phyloP scores from a whole-genome alignment of 1,140 invertebrate species.

The Parasteatoda tepidariorum region DNA sequence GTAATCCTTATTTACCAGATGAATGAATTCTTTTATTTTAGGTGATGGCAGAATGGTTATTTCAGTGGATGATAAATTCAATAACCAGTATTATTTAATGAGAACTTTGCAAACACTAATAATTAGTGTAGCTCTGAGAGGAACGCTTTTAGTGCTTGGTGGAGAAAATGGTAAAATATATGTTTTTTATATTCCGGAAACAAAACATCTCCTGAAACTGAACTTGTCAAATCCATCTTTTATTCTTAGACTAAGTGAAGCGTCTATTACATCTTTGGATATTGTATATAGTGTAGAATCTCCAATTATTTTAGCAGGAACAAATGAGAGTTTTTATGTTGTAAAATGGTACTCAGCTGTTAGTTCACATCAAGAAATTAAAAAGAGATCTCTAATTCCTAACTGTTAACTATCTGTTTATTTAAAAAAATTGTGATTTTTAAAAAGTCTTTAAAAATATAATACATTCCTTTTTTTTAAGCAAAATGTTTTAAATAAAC shows the following conservation, averaged over 20 bases:
- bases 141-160: slow-evolving; percentile 37
- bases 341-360: slow-evolving; percentile 3
- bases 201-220: neutral
- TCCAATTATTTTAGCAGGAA: slow-evolving; percentile 7
- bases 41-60: slow-evolving; percentile 35
- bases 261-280: slow-evolving; percentile 30
- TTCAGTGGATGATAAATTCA: neutral
- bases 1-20: too few species aligned
- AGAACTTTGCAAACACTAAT: neutral
- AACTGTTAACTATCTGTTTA: too few species aligned
- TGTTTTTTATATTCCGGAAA: slow-evolving; percentile 24
- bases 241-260: slow-evolving; percentile 22
- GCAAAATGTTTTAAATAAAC: too few species aligned
- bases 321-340: slow-evolving; percentile 15
- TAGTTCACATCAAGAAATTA: neutral
- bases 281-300: neutral
- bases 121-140: slow-evolving; percentile 13
- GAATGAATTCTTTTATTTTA: slow-evolving; percentile 31
- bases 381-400: neutral
- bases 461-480: too few species aligned
- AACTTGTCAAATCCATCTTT: neutral
- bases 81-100: slow-evolving; percentile 1
- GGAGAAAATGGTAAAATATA: slow-evolving; percentile 49
- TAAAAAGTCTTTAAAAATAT: too few species aligned
- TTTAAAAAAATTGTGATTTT: too few species aligned